Percentiles rank a stretch among this genome's conserved stretches.
Evolutionary conservation across 2,797 vertebrate genomes (phyloP).

Genomic region (Sebastes trivittatus): DNA sequence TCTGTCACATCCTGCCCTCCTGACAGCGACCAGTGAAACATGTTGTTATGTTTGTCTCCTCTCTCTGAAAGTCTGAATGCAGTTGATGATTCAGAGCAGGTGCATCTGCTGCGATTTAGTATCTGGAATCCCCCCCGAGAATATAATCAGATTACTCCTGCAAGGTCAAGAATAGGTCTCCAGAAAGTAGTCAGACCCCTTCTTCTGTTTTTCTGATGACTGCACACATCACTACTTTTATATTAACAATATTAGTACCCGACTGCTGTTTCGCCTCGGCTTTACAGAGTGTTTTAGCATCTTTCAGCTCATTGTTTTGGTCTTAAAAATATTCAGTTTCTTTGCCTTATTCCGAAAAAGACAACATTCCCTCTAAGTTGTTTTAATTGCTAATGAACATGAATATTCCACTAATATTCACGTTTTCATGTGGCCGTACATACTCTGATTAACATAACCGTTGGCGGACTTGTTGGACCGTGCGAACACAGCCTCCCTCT

Average conservation of each 20-base stretch:
- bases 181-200: neutral
- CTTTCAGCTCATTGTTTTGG: too few relatives aligned
- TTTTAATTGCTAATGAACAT: too few relatives aligned
- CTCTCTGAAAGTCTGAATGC: neutral
- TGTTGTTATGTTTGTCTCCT: neutral
- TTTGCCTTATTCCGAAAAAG: too few relatives aligned
- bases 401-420: too few relatives aligned
- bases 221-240: neutral
- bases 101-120: neutral
- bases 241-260: neutral
- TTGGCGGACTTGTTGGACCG: too few relatives aligned
- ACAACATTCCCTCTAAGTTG: too few relatives aligned
- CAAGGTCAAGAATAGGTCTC: neutral
- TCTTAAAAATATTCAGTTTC: too few relatives aligned
- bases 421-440: too few relatives aligned
- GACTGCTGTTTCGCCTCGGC: too few relatives aligned
- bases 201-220: neutral
- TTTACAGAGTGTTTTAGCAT: too few relatives aligned
- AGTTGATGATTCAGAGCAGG: neutral
- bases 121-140: neutral
- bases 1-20: conserved; percentile 46
- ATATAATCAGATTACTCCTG: neutral
- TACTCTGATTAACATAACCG: too few relatives aligned
- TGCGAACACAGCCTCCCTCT: too few relatives aligned
- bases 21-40: neutral